A percentile compares a stretch with the other conserved stretches of the same genome.
These are phyloP conservation scores for Tragelaphus scriptus DNA, from an alignment of 2,113 vertebrate genomes.

Conservation along the genomic window DNA sequence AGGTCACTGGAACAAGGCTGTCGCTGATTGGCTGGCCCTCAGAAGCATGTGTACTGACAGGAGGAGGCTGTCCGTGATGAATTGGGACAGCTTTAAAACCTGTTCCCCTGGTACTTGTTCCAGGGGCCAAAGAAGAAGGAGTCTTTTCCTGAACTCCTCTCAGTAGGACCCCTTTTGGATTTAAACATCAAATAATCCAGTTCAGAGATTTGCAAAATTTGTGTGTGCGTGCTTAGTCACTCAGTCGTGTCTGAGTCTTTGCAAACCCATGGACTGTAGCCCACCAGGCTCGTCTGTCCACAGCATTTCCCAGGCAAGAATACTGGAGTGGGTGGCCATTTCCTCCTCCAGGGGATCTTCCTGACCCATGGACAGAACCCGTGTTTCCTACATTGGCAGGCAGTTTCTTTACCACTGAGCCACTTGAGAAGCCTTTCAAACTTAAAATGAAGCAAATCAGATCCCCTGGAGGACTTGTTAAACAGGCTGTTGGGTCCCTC, in stretches of 20 bases:
- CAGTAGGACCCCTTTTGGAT: not conserved
- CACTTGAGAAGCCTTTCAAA: not conserved
- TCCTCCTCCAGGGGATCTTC: not conserved
- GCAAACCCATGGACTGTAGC: not conserved
- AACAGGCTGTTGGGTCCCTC: not conserved
- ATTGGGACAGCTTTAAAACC: not conserved
- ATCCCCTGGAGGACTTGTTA: not conserved
- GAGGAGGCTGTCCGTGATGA: not conserved
- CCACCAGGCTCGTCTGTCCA: not conserved
- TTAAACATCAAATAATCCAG: not conserved
- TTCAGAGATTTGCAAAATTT: not conserved
- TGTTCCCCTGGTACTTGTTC: not conserved
- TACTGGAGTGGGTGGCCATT: not conserved
- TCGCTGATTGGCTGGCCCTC: not conserved
- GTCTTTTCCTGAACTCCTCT: not conserved
- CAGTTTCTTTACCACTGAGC: not conserved
- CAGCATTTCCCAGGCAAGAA: not conserved
- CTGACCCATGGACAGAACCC: not conserved
- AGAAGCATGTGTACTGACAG: accelerated
- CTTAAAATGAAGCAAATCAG: not conserved
- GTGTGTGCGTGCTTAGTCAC: not conserved
- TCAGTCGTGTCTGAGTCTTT: not conserved
- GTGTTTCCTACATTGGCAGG: not conserved
- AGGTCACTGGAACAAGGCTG: not conserved
- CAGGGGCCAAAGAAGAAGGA: not conserved